Evolutionary conservation across 2,797 vertebrate genomes (phyloP).

Genomic region (Cyclopterus lumpus): DNA sequence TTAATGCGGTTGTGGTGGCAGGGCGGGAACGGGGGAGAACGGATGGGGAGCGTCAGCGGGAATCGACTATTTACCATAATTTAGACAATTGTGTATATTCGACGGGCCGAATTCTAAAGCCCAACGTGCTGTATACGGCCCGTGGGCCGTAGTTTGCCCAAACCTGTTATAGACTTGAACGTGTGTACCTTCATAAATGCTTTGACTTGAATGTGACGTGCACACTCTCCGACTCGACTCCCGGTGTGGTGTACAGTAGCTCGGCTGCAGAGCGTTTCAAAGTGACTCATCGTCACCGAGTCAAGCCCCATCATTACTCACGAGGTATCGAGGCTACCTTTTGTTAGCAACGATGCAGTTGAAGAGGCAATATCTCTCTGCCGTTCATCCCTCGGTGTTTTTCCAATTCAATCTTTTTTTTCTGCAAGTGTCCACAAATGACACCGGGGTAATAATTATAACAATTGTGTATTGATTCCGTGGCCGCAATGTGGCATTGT

Average conservation of each 20-base stretch:
- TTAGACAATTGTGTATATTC: too few relatives aligned
- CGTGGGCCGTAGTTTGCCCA: too few relatives aligned
- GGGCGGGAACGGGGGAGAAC: too few relatives aligned
- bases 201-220: neutral
- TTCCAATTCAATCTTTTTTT: conserved; percentile 74
- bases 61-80: too few relatives aligned
- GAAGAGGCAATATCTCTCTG: conserved; percentile 51
- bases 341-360: conserved; percentile 72
- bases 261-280: neutral
- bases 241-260: neutral
- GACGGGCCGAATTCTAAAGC: too few relatives aligned
- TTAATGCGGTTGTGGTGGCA: too few relatives aligned
- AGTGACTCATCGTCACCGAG: conserved; percentile 51
- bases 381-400: conserved; percentile 71
- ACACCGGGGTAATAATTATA: conserved; percentile 83
- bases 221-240: neutral
- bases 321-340: conserved; percentile 57
- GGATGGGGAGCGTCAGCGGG: too few relatives aligned
- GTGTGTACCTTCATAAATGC: neutral
- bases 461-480: conserved; percentile 87
- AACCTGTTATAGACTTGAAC: neutral
- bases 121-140: too few relatives aligned
- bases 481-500: conserved; percentile 73
- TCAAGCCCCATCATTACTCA: conserved; percentile 27
- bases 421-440: conserved; percentile 77